phyloP scores from a whole-genome alignment of 2,113 vertebrate genomes.

The Rhipidura dahli region DNA sequence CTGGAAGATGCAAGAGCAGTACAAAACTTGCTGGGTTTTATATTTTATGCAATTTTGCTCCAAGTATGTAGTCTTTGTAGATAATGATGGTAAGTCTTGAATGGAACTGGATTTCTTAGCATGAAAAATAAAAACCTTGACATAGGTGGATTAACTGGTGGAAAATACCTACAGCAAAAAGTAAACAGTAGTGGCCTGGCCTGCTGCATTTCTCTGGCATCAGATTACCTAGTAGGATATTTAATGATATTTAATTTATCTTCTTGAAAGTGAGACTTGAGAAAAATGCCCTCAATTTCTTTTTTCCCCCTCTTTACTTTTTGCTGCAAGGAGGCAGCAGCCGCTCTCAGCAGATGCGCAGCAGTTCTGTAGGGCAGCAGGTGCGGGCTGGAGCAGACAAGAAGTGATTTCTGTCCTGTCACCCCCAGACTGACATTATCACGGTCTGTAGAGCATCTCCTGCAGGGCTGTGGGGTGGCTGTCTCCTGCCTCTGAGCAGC shows the following conservation, averaged over 20 bases:
- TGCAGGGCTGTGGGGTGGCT: not conserved
- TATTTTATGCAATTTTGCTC: not conserved
- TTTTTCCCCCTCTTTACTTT: not conserved
- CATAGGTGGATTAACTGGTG: not conserved
- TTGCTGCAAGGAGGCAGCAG: not conserved
- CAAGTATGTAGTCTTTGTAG: not conserved
- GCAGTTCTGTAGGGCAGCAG: not conserved
- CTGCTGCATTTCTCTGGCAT: not conserved
- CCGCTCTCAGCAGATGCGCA: fast-evolving
- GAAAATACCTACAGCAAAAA: not conserved
- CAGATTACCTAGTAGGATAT: not conserved
- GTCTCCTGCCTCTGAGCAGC: not conserved
- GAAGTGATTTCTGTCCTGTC: not conserved
- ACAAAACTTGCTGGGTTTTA: not conserved
- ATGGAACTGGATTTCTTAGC: not conserved
- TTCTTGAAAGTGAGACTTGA: not conserved
- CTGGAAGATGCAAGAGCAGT: not conserved
- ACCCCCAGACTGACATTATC: not conserved
- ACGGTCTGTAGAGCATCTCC: not conserved
- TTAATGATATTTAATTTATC: not conserved
- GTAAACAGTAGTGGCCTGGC: fast-evolving
- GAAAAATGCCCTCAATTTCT: not conserved
- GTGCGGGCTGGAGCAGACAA: not conserved
- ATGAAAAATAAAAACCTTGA: not conserved
- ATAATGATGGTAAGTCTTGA: not conserved